Evolutionary conservation across 1,140 invertebrate species (phyloP).

Genomic region (Nixonia krombeini): DNA sequence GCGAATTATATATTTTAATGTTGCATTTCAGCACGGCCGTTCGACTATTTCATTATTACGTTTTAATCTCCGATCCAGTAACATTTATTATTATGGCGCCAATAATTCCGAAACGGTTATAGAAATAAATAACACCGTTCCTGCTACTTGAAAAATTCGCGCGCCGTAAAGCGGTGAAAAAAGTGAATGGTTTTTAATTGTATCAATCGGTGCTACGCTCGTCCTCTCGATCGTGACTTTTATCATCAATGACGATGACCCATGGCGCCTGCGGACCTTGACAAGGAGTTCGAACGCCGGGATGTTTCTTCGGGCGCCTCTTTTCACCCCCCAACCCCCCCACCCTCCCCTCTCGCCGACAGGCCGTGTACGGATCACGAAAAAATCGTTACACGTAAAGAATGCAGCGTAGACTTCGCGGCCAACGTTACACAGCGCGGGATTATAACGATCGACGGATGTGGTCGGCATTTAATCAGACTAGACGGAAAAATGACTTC

Average conservation of each 20-base stretch:
- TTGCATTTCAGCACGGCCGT: not conserved
- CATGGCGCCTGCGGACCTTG: constrained; percentile 58
- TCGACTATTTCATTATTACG: too few relatives aligned
- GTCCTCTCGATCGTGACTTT: constrained; percentile 45
- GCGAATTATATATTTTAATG: constrained; percentile 15
- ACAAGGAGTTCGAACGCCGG: constrained; percentile 50
- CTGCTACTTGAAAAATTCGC: too few relatives aligned
- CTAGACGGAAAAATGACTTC: constrained; percentile 67
- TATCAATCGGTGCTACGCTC: constrained; percentile 41
- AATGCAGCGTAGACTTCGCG: constrained; percentile 53
- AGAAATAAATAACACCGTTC: too few relatives aligned
- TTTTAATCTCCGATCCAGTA: too few relatives aligned
- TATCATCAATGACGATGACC: constrained; percentile 51
- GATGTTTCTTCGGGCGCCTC: constrained; percentile 46
- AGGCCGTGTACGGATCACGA: constrained; percentile 42
- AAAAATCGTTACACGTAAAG: constrained; percentile 62
- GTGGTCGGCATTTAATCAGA: constrained; percentile 69
- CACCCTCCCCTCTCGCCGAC: constrained; percentile 45
- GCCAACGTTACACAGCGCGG: constrained; percentile 52
- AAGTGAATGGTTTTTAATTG: too few relatives aligned
- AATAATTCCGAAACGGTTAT: too few relatives aligned
- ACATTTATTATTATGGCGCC: too few relatives aligned
- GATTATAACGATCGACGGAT: constrained; percentile 68
- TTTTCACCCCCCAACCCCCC: constrained; percentile 34
- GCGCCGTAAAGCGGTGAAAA: too few relatives aligned